A percentile compares a stretch with the other conserved stretches of the same genome.
Conservation (phyloP, 2,888 invertebrate genomes). For the Oscheius sp. region DNA sequence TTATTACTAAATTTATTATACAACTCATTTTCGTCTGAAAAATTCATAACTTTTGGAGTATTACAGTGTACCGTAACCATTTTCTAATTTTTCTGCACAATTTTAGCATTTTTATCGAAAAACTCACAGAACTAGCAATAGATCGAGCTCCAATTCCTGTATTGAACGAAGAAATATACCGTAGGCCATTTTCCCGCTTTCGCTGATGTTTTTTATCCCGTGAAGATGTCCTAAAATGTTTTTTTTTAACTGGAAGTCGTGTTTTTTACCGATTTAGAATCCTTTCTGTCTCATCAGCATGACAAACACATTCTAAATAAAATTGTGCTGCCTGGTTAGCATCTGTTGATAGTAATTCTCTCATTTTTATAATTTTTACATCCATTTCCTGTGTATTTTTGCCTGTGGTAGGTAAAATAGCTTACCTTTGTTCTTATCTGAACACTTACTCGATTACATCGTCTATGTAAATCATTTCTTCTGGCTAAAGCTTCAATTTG, state of each 20-base stretch:
- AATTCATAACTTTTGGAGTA: too few species aligned
- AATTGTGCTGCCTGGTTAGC: slow-evolving; percentile 60
- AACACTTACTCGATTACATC: slow-evolving; percentile 40
- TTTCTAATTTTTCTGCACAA: too few species aligned
- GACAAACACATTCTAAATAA: slow-evolving; percentile 62
- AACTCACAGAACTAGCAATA: slow-evolving; percentile 15
- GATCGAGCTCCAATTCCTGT: not conserved
- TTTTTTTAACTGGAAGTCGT: not conserved
- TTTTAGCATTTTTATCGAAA: too few species aligned
- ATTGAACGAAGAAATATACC: slow-evolving; percentile 20
- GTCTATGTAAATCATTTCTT: slow-evolving; percentile 58
- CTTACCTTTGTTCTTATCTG: slow-evolving; percentile 53
- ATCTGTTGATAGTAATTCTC: slow-evolving; percentile 52
- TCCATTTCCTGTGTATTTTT: slow-evolving; percentile 53
- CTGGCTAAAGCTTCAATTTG: slow-evolving; percentile 64
- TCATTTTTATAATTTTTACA: slow-evolving; percentile 52
- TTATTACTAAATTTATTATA: too few species aligned
- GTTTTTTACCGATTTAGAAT: slow-evolving; percentile 44
- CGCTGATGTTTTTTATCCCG: slow-evolving; percentile 12
- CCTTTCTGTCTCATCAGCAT: slow-evolving; percentile 65
- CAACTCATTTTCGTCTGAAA: too few species aligned
- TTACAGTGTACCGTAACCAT: too few species aligned
- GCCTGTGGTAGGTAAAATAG: not conserved
- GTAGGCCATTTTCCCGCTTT: not conserved
- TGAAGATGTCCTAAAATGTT: slow-evolving; percentile 27